Evolutionary conservation across 2,888 invertebrate species (phyloP).

Genomic region (Acrobasis consociella): DNA sequence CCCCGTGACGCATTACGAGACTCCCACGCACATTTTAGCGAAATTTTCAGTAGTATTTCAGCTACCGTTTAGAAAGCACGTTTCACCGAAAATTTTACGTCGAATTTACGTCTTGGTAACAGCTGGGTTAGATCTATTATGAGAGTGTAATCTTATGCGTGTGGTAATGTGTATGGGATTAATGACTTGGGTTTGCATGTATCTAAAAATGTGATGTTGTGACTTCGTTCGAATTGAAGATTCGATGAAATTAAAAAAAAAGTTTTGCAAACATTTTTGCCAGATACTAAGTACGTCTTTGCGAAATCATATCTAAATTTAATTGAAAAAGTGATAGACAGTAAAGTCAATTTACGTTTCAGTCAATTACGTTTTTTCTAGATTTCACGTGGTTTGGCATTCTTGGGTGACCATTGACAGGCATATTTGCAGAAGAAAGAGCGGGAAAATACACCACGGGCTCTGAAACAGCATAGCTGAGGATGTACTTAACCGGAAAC

Average conservation of each 20-base stretch:
- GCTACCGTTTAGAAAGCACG: constrained; percentile 4
- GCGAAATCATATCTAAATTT: no score
- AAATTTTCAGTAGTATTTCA: constrained; percentile 22
- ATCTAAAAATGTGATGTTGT: constrained; percentile 24
- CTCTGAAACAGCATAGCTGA: no score
- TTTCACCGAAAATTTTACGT: neutral
- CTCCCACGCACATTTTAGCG: constrained; percentile 16
- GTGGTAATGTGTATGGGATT: constrained; percentile 24
- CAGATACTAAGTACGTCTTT: no score
- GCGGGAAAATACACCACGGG: no score
- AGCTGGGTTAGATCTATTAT: constrained; percentile 14
- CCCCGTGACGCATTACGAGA: constrained; percentile 40
- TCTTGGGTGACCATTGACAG: no score
- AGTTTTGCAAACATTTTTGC: no score
- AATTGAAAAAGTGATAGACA: no score
- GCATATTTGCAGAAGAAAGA: no score
- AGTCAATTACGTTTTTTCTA: no score
- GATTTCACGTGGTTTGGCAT: no score
- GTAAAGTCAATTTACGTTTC: no score
- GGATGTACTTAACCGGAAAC: no score
- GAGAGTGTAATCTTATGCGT: constrained; percentile 5
- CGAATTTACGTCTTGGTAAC: constrained; percentile 7
- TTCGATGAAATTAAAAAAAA: neutral
- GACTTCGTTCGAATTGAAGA: neutral
- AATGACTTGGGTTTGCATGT: constrained; percentile 16